Base-by-base conservation (phyloP, 2,797 vertebrate species). In the Parauchenoglanis punctatus region DNA sequence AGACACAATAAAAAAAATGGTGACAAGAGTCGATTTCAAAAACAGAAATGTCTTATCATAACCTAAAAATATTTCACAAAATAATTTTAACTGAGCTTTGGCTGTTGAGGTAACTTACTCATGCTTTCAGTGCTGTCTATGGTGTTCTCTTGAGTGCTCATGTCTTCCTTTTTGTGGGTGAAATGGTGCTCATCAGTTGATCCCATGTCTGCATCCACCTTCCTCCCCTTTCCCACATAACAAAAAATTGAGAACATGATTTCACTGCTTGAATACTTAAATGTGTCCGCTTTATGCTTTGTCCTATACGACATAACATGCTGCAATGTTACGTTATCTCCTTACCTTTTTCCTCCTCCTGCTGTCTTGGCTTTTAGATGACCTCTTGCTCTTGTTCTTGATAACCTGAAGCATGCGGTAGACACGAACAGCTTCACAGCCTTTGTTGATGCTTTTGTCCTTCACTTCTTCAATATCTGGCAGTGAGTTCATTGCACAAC, bases 401-500 rank as follows among this genome's bases (percentile, higher is more conserved):
- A 94, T 70, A 6, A 93, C 86, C 0, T 97, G 96, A 68, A 99
- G 93, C 97, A 99, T 98, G 91, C 93, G 96, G 94, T 98, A 99
- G 18, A 99, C 97, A 0, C 99, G 95, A 87, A 98, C 94, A 0
- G 99, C 99, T 0, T 95, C 95, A 84, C 96, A 97, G 63, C 99
- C 99, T 92, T 97, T 99, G 94, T 98, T 97, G 85, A 98, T 44
- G 88, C 98, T 99, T 91, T 92, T 96, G 91, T 97, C 96, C 91
- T 99, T 99, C 85, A 99, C 97, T 92, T 99, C 98, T 89, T 98
- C 95, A 0, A 99, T 98, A 93, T 99, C 99, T 0, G 98, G 97
- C 80, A 99, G 94, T 0, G 98, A 99, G 89, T 99, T 99, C 98
- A 99, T 98, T 3, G 99, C 99, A 65, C 99, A 99, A 65, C 98